A percentile compares a stretch with the other conserved stretches of the same genome.
phyloP scores from a whole-genome alignment of 2,113 vertebrate genomes.

The Camarhynchus parvulus region DNA sequence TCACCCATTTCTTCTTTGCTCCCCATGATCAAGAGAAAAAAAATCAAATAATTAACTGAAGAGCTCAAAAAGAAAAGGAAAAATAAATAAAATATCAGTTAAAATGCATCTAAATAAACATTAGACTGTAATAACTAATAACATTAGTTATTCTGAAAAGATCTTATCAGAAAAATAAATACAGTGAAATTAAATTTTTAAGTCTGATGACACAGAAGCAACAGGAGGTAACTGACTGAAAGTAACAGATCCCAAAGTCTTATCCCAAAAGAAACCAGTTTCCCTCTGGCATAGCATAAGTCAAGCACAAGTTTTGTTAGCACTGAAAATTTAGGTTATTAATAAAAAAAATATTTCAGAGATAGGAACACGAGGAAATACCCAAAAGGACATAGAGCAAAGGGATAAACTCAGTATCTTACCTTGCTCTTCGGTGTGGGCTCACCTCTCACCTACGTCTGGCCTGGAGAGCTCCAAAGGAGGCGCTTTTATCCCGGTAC shows the following conservation, averaged over 20 bases:
- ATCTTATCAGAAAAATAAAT: neutral
- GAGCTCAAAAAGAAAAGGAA: neutral
- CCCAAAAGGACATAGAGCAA: rapidly evolving
- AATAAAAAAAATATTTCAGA: neutral
- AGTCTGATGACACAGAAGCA: neutral
- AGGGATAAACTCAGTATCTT: neutral
- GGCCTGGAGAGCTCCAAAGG: neutral
- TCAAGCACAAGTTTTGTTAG: neutral
- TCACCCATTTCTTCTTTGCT: neutral
- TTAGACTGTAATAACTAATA: too few species aligned
- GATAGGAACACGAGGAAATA: neutral
- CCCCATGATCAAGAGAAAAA: neutral
- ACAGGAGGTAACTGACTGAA: neutral
- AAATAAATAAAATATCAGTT: neutral
- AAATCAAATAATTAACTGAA: neutral
- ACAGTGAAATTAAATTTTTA: neutral
- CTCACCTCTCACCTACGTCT: neutral
- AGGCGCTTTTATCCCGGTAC: constrained; percentile 60
- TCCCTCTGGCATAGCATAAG: neutral
- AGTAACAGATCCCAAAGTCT: neutral
- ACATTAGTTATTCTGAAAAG: neutral
- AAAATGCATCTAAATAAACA: neutral
- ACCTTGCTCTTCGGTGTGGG: neutral
- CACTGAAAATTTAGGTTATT: neutral
- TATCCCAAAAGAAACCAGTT: neutral